Conservation (phyloP, 2,888 invertebrate genomes). For the Carterocephalus palaemon region DNA sequence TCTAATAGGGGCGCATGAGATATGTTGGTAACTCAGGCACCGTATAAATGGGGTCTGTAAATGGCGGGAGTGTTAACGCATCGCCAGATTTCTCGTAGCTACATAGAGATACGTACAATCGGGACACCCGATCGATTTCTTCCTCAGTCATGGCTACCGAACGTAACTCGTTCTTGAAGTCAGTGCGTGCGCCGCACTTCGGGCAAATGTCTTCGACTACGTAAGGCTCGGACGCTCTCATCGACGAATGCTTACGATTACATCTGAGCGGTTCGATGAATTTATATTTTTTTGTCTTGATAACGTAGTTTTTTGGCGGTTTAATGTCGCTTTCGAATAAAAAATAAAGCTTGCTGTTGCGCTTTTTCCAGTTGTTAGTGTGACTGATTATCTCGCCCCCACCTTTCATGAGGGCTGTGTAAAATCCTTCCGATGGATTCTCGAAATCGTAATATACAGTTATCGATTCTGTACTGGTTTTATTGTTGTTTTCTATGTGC, state of each 20-base stretch:
- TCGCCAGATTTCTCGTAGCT: constrained; percentile 60
- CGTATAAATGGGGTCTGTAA: constrained; percentile 62
- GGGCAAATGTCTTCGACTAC: constrained; percentile 53
- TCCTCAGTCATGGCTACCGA: constrained; percentile 60
- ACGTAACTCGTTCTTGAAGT: constrained; percentile 58
- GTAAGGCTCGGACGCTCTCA: constrained; percentile 44
- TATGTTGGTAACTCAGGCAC: constrained; percentile 57
- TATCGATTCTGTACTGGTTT: constrained; percentile 58
- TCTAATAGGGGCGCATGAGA: constrained; percentile 38
- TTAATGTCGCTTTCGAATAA: constrained; percentile 49
- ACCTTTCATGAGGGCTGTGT: constrained; percentile 60
- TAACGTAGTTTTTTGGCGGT: constrained; percentile 32
- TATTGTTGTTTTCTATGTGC: constrained; percentile 62
- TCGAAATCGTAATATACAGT: constrained; percentile 68
- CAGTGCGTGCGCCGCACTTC: constrained; percentile 60
- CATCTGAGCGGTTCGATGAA: constrained; percentile 57
- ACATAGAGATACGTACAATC: constrained; percentile 56
- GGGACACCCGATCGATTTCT: constrained; percentile 59
- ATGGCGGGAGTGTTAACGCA: constrained; percentile 58
- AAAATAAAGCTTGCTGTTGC: constrained; percentile 47
- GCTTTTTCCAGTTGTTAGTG: constrained; percentile 37
- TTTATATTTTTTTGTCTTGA: constrained; percentile 50
- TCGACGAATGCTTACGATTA: constrained; percentile 51
- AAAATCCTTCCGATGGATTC: constrained; percentile 61
- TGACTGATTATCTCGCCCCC: constrained; percentile 64